A percentile compares a stretch with the other conserved stretches of the same genome.
These are phyloP conservation scores for Pelobates cultripes DNA, from an alignment of 2,797 vertebrate species.

Conservation along the genomic window DNA sequence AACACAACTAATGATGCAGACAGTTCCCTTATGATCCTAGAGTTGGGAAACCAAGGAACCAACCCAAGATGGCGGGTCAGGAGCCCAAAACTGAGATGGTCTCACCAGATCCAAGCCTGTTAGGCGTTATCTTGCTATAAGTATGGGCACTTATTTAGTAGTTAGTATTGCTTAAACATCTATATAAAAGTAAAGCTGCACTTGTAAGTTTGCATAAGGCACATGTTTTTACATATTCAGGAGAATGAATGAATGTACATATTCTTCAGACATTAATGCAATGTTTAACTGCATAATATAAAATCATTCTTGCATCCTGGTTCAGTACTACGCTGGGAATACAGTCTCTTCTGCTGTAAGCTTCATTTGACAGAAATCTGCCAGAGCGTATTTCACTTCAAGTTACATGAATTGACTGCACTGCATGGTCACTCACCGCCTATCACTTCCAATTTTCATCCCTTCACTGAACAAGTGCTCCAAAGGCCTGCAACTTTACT, in stretches of 20 bases:
- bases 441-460: conserved; percentile 49
- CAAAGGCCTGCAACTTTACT: conserved; percentile 41
- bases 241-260: conserved; percentile 27
- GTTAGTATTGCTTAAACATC: no score
- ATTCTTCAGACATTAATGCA: conserved; percentile 21
- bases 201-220: neutral
- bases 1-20: no score
- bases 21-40: no score
- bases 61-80: no score
- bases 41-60: no score
- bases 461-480: conserved; percentile 31
- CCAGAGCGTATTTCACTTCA: conserved; percentile 35
- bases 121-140: no score
- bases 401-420: conserved; percentile 18
- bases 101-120: no score
- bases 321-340: conserved; percentile 30
- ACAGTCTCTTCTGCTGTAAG: conserved; percentile 39
- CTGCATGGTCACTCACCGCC: conserved; percentile 31
- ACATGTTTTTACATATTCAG: neutral
- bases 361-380: conserved; percentile 42
- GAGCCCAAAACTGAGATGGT: no score
- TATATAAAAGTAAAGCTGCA: no score
- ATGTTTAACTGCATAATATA: conserved; percentile 21
- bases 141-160: no score
- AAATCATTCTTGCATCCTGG: conserved; percentile 28